Evolutionary conservation across 1,140 invertebrate species (phyloP), one percentile per base, ranked within the genome.

Genomic region (Formica exsecta): DNA sequence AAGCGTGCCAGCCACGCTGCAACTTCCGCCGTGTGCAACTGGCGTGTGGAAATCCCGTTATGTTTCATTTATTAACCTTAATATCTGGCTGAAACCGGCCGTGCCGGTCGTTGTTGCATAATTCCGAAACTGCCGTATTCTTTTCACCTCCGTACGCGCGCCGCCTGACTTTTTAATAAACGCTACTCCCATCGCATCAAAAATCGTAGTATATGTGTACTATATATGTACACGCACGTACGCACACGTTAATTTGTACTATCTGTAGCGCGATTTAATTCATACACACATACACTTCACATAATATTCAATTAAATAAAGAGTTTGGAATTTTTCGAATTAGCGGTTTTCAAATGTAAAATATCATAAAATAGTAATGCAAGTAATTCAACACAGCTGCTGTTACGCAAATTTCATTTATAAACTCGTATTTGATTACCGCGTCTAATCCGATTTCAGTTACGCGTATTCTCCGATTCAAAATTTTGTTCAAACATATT

Each of bases 51-150:
- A 74, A 83, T 83, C 79, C 79, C 36, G 79, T 83, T 83, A 83
- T 83, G 79, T 83, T 83, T 83, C 79, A 83, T 83, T 83, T 83
- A 83, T 83, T 74, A 83, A 74, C 68, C 79, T 61, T 74, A 74
- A 83, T 83, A 83, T 83, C 54, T 73, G 57, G 62, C 79, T 83
- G 68, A 61, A 83, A 74, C 64, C 76, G 59, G 79, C 79, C 36
- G 54, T 61, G 65, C 65, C 54, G 32, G 68, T 62, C 25, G 79
- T 74, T 73, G 51, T 54, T 81, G 79, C 68, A 83, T 83, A 83
- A 83, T 83, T 83, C 59, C 68, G 25, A 61, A 61, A 38, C 66
- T 44, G 25, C 51, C 29, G 13, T 32, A 68, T 61, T 83, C 68
- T 74, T 83, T 83, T 83, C 54, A 61, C 79, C 13, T 51, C 29